These are phyloP conservation scores for Metacarcinus magister DNA, from an alignment of 2,888 invertebrate species.

Conservation along the genomic window DNA sequence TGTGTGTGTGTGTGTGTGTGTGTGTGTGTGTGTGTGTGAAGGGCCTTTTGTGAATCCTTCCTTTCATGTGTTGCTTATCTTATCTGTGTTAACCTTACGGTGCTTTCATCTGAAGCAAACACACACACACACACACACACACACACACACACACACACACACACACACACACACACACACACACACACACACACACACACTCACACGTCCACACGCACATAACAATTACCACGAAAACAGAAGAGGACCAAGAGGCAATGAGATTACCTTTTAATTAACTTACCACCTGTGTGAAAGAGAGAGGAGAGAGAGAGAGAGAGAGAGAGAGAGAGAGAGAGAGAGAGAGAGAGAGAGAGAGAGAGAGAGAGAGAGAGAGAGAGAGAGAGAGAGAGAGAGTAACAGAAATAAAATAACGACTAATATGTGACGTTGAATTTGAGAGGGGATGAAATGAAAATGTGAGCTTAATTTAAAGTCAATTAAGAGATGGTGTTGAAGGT, in stretches of 20 bases:
- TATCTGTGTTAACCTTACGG: not conserved
- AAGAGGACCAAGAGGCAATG: not conserved
- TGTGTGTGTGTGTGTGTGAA: constrained; percentile 32
- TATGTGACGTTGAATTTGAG: not conserved
- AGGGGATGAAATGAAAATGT: not conserved
- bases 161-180: constrained; percentile 74
- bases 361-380: constrained; percentile 3
- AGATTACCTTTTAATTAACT: constrained; percentile 27
- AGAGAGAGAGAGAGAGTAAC: not conserved
- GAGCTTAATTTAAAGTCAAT: not conserved
- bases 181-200: constrained; percentile 72
- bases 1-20: constrained; percentile 43
- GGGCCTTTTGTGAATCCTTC: not conserved
- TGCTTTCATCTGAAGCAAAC: constrained; percentile 23
- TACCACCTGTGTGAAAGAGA: not conserved
- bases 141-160: constrained; percentile 76
- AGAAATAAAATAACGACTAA: not conserved
- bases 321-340: constrained; percentile 38
- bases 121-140: constrained; percentile 72
- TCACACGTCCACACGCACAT: constrained; percentile 62
- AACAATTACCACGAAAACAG: not conserved
- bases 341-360: not conserved
- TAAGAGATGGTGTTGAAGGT: not conserved
- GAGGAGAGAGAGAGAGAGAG: constrained; percentile 39
- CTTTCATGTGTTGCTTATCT: not conserved